Evolutionary conservation across 2,113 vertebrate genomes (phyloP).

Genomic region (Cochlearius cochlearius): DNA sequence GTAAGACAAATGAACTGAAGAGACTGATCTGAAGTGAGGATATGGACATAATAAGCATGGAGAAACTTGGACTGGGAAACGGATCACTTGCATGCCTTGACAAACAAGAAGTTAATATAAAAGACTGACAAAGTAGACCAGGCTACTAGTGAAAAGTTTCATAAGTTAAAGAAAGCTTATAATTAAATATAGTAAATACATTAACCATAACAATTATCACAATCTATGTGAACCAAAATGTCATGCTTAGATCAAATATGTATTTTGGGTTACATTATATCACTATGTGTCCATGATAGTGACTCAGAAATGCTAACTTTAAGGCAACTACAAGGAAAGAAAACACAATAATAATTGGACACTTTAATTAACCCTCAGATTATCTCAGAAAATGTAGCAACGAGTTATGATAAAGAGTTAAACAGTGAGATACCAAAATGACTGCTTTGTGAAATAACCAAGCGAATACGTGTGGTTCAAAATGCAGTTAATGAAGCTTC

Average conservation of each 20-base stretch:
- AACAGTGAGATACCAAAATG: neutral
- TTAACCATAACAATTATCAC: neutral
- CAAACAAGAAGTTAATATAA: neutral
- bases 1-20: neutral
- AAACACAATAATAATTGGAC: neutral
- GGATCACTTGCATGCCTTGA: fast-evolving
- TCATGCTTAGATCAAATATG: neutral
- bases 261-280: neutral
- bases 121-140: neutral
- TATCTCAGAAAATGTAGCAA: neutral
- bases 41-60: neutral
- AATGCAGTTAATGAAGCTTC: neutral
- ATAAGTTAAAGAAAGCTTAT: neutral
- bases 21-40: neutral
- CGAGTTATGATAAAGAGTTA: neutral
- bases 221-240: neutral
- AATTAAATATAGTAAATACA: neutral
- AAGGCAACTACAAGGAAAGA: neutral
- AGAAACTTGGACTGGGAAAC: neutral
- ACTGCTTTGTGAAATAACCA: neutral
- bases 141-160: neutral
- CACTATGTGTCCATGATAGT: no score
- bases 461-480: neutral
- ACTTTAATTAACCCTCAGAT: neutral
- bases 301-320: neutral